Base-by-base conservation (phyloP, 1,140 invertebrate genomes). In the Zaprionus kolodkinae region DNA sequence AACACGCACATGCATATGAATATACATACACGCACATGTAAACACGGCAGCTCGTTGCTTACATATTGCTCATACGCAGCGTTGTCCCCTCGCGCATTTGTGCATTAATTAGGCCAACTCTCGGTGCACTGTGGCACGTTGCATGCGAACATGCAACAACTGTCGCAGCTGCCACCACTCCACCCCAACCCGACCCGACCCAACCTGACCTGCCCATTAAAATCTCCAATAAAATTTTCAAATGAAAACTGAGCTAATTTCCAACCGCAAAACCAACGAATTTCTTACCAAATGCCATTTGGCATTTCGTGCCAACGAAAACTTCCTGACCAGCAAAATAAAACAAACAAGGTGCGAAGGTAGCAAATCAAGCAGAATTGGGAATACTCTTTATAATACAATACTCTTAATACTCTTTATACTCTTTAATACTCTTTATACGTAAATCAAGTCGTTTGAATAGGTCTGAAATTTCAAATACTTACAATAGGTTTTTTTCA, bases 151-250 rank as follows among this genome's bases (percentile, higher is more conserved):
- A 83, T 85, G 85, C 81, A 81, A 61, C 67, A 5, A 15, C 40
- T 45, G 40, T 45, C 71, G 75, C 40, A 52, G 35, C 38, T 54
- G 63, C 52, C 66, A 30, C 43, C 61, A 35, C 25, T 30, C 0
- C 27, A 2, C 27, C 30, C 40, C 4, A 21, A 21, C 21, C 21
- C 21, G 21, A 21, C 21, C 21, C 21, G 21, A 21, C 17, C n/a
- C n/a, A n/a, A n/a, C n/a, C n/a, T n/a, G 55, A 17, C 27, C 17
- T 15, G 77, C 52, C 74, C 70, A 81, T 88, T 87, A 89, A 74
- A 78, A 73, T 64, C 60, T 81, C 61, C 74, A 81, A 89, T 88
- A 72, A 77, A 85, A 81, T 88, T 85, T 88, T 85, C 86, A 80
- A 80, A 88, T 88, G 84, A 85, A 89, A 75, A 45, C 15, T 25